Evolutionary conservation across 2,113 vertebrate species (phyloP).

Genomic region (Orthochromis malagaraziensis): DNA sequence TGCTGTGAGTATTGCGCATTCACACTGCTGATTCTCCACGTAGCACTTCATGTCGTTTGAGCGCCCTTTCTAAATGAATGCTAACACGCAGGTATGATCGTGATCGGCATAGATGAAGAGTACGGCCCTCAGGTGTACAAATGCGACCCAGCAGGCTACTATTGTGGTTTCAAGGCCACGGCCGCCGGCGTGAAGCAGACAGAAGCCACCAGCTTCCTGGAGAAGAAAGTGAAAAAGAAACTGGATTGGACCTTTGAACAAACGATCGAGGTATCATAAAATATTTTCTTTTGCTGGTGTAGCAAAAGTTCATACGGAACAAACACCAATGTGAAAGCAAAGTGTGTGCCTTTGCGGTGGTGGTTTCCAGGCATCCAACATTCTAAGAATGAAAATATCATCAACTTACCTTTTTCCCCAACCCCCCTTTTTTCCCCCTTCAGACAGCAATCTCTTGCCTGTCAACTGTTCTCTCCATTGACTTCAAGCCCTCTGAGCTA

Average conservation of each 20-base stretch:
- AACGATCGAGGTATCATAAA: constrained; percentile 84
- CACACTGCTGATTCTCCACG: too few species aligned
- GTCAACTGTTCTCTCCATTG: constrained; percentile 92
- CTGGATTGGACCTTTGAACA: constrained; percentile 95
- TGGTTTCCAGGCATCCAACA: not conserved
- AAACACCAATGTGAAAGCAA: not conserved
- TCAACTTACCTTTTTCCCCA: too few species aligned
- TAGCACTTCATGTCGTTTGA: not conserved
- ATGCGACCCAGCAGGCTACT: constrained; percentile 96
- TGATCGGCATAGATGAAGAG: constrained; percentile 93
- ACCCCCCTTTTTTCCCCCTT: not conserved
- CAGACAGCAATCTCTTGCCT: constrained; percentile 94
- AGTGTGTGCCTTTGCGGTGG: not conserved
- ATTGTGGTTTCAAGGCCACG: constrained; percentile 97
- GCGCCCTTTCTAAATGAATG: not conserved
- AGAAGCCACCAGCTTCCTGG: constrained; percentile 97
- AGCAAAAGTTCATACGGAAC: not conserved
- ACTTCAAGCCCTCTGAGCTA: constrained; percentile 96
- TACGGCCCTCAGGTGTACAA: constrained; percentile 93
- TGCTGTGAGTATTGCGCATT: constrained; percentile 82
- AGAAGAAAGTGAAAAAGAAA: constrained; percentile 99
- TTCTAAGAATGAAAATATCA: not conserved
- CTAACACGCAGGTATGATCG: constrained; percentile 87
- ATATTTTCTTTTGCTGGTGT: not conserved
- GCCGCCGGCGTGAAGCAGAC: constrained; percentile 97